A percentile compares a stretch with the other conserved stretches of the same genome.
Conservation (phyloP, 2,888 invertebrate genomes). For the Yponomeuta sedellus region DNA sequence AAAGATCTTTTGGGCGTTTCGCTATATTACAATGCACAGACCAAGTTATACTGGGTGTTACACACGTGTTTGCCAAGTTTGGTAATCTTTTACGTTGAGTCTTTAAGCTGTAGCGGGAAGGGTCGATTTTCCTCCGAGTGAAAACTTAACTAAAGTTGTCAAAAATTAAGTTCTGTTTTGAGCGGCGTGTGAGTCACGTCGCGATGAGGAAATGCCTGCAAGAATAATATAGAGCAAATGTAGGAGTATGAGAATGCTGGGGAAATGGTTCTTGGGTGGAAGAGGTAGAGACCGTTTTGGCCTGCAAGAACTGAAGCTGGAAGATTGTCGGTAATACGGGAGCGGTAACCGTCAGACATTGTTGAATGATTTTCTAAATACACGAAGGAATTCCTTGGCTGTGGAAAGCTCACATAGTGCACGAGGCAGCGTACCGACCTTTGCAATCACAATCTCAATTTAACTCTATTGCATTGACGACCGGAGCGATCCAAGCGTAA, state of each 20-base stretch:
- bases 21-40: slow-evolving; percentile 24
- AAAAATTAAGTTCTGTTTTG: slow-evolving; percentile 71
- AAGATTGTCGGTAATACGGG: slow-evolving; percentile 46
- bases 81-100: background rate
- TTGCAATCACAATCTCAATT: background rate
- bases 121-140: slow-evolving; percentile 27
- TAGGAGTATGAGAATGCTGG: background rate
- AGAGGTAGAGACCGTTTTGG: background rate
- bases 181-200: slow-evolving; percentile 64
- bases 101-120: slow-evolving; percentile 10
- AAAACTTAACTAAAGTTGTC: slow-evolving; percentile 34
- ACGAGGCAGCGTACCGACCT: background rate
- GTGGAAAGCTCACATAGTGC: slow-evolving; percentile 2
- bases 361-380: slow-evolving; percentile 67
- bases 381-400: slow-evolving; percentile 2
- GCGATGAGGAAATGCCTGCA: slow-evolving; percentile 72
- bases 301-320: background rate
- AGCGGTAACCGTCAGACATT: slow-evolving; percentile 51
- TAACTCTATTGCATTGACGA: background rate
- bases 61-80: background rate
- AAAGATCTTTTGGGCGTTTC: slow-evolving; percentile 37
- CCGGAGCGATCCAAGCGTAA: too few relatives aligned
- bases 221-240: slow-evolving; percentile 12
- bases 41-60: slow-evolving; percentile 7
- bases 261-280: background rate